Evolutionary conservation across 1,140 invertebrate species (phyloP).

Genomic region (Drosophila mojavensis): DNA sequence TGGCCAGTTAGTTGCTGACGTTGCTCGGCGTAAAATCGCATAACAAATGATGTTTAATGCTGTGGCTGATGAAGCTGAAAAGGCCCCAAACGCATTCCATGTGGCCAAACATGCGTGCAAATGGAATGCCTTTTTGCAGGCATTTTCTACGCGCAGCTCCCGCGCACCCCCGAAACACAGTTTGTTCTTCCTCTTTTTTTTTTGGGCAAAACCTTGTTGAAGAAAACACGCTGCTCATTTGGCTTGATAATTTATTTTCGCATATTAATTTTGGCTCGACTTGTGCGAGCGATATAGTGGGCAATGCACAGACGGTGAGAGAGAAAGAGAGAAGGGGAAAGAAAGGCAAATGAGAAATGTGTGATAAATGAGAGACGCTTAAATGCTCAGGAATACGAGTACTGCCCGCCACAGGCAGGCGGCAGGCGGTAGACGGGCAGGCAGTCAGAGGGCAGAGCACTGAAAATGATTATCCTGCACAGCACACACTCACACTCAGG

Average conservation of each 20-base stretch:
- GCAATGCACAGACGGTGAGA: neutral
- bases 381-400: constrained; percentile 54
- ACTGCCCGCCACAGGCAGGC: constrained; percentile 11
- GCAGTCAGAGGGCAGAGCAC: constrained; percentile 2
- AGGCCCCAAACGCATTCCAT: constrained; percentile 52
- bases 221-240: constrained; percentile 70
- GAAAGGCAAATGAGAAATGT: constrained; percentile 71
- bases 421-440: neutral
- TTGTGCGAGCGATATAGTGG: constrained; percentile 40
- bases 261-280: constrained; percentile 74
- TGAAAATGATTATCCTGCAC: constrained; percentile 70
- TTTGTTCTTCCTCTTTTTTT: neutral
- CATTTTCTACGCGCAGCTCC: neutral
- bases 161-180: too few relatives aligned
- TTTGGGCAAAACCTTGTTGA: constrained; percentile 9
- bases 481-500: neutral
- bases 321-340: neutral
- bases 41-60: constrained; percentile 66
- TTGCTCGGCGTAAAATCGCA: constrained; percentile 51
- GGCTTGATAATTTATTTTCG: constrained; percentile 82
- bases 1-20: constrained; percentile 55
- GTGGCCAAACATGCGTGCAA: constrained; percentile 69
- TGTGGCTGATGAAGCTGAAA: constrained; percentile 79
- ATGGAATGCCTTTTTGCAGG: constrained; percentile 40
- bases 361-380: constrained; percentile 79